Evolutionary conservation across 2,888 invertebrate genomes (phyloP).

Genomic region (Xestoiulus laeticollis): DNA sequence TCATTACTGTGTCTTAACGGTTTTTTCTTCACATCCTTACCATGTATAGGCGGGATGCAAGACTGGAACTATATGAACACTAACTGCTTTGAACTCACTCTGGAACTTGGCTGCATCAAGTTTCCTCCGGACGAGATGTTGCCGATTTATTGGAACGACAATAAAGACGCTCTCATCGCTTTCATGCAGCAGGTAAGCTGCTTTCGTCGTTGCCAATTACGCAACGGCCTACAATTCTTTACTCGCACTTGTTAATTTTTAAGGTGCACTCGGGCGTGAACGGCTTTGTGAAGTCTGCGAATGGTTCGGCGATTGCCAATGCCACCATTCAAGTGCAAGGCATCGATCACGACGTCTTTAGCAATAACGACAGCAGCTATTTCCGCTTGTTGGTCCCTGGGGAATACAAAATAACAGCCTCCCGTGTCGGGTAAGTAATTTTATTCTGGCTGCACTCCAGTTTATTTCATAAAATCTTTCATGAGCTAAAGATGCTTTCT

Average conservation of each 20-base stretch:
- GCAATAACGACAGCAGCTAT: conserved; percentile 84
- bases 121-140: conserved; percentile 80
- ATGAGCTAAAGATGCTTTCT: too few relatives aligned
- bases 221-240: not conserved
- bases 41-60: conserved; percentile 89
- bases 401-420: conserved; percentile 79
- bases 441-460: not conserved
- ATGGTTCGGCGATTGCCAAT: conserved; percentile 75
- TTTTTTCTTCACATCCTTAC: not conserved
- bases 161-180: conserved; percentile 82
- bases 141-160: conserved; percentile 85
- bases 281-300: conserved; percentile 85
- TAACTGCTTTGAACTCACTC: conserved; percentile 91
- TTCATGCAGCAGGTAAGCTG: conserved; percentile 90
- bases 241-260: too few relatives aligned
- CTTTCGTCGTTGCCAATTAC: conserved; percentile 52
- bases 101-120: conserved; percentile 95
- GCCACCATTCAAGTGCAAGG: conserved; percentile 81
- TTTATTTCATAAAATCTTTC: too few relatives aligned
- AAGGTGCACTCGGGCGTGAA: conserved; percentile 86
- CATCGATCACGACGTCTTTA: conserved; percentile 76
- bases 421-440: conserved; percentile 71
- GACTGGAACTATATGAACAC: conserved; percentile 96
- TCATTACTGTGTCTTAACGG: too few relatives aligned
- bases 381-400: conserved; percentile 87